phyloP scores from a whole-genome alignment of 1,140 invertebrate species.

The Polyergus mexicanus region DNA sequence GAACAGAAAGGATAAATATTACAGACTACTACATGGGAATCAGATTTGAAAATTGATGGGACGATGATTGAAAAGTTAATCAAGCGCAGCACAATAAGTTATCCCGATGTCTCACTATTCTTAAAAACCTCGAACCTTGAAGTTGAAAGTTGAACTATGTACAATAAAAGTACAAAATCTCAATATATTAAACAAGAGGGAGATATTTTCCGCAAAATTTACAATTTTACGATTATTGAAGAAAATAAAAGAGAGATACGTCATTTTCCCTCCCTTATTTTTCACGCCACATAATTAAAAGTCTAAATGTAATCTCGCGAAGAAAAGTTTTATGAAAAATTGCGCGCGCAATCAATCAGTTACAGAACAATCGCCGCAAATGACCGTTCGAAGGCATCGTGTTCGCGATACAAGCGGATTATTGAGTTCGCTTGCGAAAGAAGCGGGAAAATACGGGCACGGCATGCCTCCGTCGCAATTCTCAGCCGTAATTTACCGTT shows the following conservation, averaged over 20 bases:
- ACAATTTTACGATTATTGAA: not conserved
- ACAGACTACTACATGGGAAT: not conserved
- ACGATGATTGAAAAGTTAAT: not conserved
- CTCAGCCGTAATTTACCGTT: constrained; percentile 50
- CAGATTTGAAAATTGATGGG: not conserved
- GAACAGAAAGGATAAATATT: not conserved
- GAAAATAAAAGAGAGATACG: not conserved
- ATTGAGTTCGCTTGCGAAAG: constrained; percentile 16
- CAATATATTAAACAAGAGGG: not conserved
- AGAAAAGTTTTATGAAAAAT: constrained; percentile 18
- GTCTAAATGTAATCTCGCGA: not conserved
- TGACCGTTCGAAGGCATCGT: constrained; percentile 32
- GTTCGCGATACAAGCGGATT: constrained; percentile 38
- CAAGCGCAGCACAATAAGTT: not conserved
- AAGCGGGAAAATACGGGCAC: not conserved
- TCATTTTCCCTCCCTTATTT: not conserved
- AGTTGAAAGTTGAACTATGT: not conserved
- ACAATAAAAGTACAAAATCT: not conserved
- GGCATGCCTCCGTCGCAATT: constrained; percentile 13
- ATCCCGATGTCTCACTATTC: not conserved
- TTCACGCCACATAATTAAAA: constrained; percentile 25
- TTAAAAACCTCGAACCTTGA: not conserved
- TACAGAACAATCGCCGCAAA: constrained; percentile 59
- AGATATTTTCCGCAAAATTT: not conserved
- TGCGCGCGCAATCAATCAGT: constrained; percentile 46